A percentile compares a stretch with the other conserved stretches of the same genome.
Evolutionary conservation across 64 coral and sea anemone genomes (phyloP).

Genomic region (Astreopora myriophthalma): DNA sequence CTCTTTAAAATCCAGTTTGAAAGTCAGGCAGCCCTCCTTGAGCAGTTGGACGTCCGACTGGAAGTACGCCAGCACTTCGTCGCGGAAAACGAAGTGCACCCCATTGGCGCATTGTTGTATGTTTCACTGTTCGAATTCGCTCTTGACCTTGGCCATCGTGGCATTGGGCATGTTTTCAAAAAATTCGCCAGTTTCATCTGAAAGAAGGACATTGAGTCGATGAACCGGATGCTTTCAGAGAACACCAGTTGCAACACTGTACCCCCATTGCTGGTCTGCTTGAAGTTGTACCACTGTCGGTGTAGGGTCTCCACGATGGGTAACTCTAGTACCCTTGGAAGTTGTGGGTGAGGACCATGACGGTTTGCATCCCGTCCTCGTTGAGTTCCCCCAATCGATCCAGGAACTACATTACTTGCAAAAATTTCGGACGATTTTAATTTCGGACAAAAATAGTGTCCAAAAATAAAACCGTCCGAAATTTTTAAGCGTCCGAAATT

Average conservation of each 20-base stretch:
- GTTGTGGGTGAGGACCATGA: slow-evolving; percentile 35
- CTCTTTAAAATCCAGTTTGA: not conserved
- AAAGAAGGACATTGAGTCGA: not conserved
- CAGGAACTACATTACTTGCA: slow-evolving; percentile 7
- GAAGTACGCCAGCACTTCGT: slow-evolving; percentile 24
- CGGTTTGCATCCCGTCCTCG: not conserved
- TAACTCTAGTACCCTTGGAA: slow-evolving; percentile 46
- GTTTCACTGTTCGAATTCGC: not conserved
- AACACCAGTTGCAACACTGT: not conserved
- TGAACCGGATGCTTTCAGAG: not conserved
- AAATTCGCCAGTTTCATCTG: no score
- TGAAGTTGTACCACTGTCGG: not conserved
- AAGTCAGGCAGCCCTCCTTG: not conserved
- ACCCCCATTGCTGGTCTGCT: not conserved
- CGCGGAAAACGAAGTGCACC: not conserved
- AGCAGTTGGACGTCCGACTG: slow-evolving; percentile 22
- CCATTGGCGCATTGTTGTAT: no score
- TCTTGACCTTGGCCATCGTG: not conserved
- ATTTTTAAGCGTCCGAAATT: no score
- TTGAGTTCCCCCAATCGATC: not conserved
- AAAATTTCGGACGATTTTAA: no score
- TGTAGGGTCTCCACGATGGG: not conserved
- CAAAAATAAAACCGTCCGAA: no score
- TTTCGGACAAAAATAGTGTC: no score
- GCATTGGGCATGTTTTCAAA: not conserved